Conservation (phyloP, 1,140 invertebrate genomes). For the Bombus superbus region DNA sequence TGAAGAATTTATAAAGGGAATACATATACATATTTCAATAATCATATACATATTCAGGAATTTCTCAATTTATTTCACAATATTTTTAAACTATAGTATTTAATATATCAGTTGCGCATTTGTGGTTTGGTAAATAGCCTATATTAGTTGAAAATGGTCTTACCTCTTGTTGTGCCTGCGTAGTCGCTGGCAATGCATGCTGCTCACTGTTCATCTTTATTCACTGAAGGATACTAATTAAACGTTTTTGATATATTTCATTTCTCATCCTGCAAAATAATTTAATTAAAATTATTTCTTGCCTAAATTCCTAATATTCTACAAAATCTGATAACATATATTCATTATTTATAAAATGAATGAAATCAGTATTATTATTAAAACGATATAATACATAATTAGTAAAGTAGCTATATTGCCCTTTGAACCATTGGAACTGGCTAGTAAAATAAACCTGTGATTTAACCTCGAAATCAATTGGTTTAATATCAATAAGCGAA, state of each 20-base stretch:
- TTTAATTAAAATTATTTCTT: conserved; percentile 38
- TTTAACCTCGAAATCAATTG: conserved; percentile 48
- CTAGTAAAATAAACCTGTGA: conserved; percentile 8
- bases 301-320: neutral
- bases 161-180: conserved; percentile 82
- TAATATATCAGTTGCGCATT: conserved; percentile 70
- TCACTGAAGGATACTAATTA: conserved; percentile 74
- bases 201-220: conserved; percentile 83
- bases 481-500: conserved; percentile 22
- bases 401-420: neutral
- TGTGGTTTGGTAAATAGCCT: conserved; percentile 74
- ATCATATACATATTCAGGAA: neutral
- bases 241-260: conserved; percentile 72
- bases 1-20: neutral
- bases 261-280: conserved; percentile 75
- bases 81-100: neutral
- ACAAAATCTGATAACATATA: neutral
- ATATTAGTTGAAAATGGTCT: conserved; percentile 61
- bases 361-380: neutral
- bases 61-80: conserved; percentile 2
- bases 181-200: conserved; percentile 82
- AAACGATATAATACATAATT: neutral
- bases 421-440: neutral
- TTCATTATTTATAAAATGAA: neutral
- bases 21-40: neutral